phyloP scores from a whole-genome alignment of 1,140 invertebrate genomes.

The Thaumatotibia leucotreta region DNA sequence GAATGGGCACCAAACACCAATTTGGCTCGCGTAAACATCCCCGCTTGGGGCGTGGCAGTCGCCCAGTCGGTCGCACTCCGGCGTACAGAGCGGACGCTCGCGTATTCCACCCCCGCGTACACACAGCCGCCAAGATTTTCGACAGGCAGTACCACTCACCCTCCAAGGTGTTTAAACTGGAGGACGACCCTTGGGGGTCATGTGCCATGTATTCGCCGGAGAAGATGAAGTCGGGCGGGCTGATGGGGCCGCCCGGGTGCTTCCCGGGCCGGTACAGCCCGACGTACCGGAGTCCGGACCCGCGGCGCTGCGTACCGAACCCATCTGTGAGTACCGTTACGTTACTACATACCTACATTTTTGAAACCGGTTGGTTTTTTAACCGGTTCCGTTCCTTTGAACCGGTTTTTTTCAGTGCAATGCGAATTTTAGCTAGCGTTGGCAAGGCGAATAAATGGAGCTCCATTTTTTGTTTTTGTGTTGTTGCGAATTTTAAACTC shows the following conservation, averaged over 20 bases:
- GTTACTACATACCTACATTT: not conserved
- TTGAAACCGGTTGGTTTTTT: no score
- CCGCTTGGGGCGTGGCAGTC: constrained; percentile 65
- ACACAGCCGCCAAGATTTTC: constrained; percentile 74
- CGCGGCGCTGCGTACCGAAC: constrained; percentile 71
- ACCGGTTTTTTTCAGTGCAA: constrained; percentile 18
- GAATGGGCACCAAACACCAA: constrained; percentile 74
- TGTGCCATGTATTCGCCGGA: constrained; percentile 76
- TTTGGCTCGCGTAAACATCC: constrained; percentile 68
- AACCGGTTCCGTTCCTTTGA: not conserved
- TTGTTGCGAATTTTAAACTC: constrained; percentile 17
- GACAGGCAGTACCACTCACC: constrained; percentile 76
- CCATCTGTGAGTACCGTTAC: constrained; percentile 64
- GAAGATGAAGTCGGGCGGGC: constrained; percentile 74
- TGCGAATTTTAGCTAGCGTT: constrained; percentile 40
- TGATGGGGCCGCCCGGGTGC: constrained; percentile 72
- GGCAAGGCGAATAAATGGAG: constrained; percentile 39
- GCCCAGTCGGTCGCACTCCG: constrained; percentile 66
- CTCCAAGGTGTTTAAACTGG: constrained; percentile 76
- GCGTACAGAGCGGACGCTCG: constrained; percentile 59
- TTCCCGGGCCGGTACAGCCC: constrained; percentile 74
- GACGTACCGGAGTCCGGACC: constrained; percentile 69
- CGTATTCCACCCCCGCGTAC: constrained; percentile 57
- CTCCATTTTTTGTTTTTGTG: constrained; percentile 18
- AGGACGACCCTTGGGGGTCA: constrained; percentile 76